These are phyloP conservation scores for Columba guinea DNA, from an alignment of 2,797 vertebrate species.

Conservation along the genomic window DNA sequence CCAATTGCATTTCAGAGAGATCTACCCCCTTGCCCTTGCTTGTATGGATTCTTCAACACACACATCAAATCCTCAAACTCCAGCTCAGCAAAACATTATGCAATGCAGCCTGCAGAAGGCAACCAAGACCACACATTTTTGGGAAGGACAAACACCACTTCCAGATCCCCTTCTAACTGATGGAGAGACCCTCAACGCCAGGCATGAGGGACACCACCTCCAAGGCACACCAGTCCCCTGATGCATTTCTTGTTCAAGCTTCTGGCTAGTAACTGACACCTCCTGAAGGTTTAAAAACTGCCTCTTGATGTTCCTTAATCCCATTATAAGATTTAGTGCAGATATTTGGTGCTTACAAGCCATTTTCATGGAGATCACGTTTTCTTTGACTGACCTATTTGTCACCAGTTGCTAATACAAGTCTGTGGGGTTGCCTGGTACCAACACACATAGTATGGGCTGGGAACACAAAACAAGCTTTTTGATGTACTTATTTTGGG, in stretches of 20 bases:
- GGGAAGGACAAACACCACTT: not conserved
- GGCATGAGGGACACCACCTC: not conserved
- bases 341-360: not conserved
- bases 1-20: not conserved
- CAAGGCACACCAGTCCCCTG: not conserved
- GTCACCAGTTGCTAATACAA: not conserved
- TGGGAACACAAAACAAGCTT: not conserved
- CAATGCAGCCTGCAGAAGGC: not conserved
- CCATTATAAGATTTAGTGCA: rapidly evolving
- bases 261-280: not conserved
- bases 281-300: not conserved
- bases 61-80: not conserved
- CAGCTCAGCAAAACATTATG: not conserved
- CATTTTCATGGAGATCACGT: not conserved
- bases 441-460: not conserved
- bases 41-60: not conserved
- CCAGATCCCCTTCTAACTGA: not conserved
- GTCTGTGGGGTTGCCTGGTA: not conserved
- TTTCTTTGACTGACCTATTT: not conserved
- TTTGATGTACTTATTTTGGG: not conserved
- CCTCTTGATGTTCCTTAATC: not conserved
- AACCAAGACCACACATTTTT: not conserved
- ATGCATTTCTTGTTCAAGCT: not conserved
- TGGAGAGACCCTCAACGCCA: not conserved
- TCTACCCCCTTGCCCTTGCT: not conserved